Evolutionary conservation across 2,113 vertebrate genomes (phyloP), one percentile per base, ranked within the genome.

Genomic region (Galemys pyrenaicus): DNA sequence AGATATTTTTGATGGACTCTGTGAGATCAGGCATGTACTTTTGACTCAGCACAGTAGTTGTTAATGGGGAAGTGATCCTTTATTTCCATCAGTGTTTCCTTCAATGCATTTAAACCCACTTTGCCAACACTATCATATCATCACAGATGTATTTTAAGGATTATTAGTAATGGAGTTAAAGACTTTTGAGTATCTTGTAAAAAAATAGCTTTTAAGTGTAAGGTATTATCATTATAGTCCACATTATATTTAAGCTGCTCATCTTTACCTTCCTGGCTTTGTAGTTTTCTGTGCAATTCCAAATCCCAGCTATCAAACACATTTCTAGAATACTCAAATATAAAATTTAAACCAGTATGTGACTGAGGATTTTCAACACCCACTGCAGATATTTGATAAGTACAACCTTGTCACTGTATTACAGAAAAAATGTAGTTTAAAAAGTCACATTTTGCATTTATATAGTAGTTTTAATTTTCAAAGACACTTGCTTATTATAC

Each of bases 161-260:
- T 96, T 87, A 94, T 44, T 81, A 3, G 6, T 84, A 96, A 87
- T 80, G 6, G 83, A 95, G 56, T 49, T 78, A 89, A 85, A 94
- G 70, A 84, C 39, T 54, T 80, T 15, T 70, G 84, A 81, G 71
- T 89, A 68, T 78, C 49, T 84, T 84, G 37, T 49, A 94, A 92
- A 95, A 92, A 87, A 88, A 44, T 73, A 81, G 64, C 91, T 95
- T 94, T 95, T 87, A 94, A 94, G 91, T 60, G 51, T 73, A 62
- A 94, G 54, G 65, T 73, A 91, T 95, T 96, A 95, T 83, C 85
- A 94, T 80, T 94, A 96, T 73, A 80, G 74, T 78, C 95, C 89
- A 89, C 71, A 95, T 94, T 94, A 95, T 95, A 96, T 93, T 97
- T 75, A 87, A 91, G 46, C 65, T 93, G 90, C 15, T 96, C 89